Evolutionary conservation across 1,140 invertebrate species (phyloP).

Genomic region (Saxidomus purpurata): DNA sequence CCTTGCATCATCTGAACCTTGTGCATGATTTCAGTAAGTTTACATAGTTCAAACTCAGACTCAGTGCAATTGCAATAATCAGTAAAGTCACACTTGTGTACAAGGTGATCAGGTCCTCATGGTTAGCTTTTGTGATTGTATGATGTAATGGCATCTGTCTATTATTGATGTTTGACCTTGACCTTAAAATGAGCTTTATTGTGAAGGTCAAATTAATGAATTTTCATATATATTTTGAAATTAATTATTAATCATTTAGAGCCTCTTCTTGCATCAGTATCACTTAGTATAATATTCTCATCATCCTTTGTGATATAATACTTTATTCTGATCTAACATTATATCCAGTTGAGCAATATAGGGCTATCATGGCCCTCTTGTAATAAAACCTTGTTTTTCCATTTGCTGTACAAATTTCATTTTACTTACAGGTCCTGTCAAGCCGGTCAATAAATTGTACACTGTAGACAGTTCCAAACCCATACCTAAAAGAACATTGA

Average conservation of each 20-base stretch:
- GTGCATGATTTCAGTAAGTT: conserved; percentile 35
- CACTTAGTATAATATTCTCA: not conserved
- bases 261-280: conserved; percentile 9
- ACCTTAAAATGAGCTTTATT: conserved; percentile 30
- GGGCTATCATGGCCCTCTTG: conserved; percentile 8
- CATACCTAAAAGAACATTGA: conserved; percentile 39
- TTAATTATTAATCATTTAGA: conserved; percentile 10
- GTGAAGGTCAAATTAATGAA: conserved; percentile 34
- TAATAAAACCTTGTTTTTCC: conserved; percentile 14
- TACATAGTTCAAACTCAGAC: not conserved
- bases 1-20: conserved; percentile 19
- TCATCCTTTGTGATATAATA: not conserved
- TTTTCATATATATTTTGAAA: conserved; percentile 14
- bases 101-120: not conserved
- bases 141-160: not conserved
- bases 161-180: conserved; percentile 35
- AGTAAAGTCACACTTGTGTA: conserved; percentile 9
- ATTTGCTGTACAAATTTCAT: not conserved
- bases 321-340: not conserved
- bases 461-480: not conserved
- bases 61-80: not conserved
- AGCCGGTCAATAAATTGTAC: conserved; percentile 34
- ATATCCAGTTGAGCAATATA: conserved; percentile 8
- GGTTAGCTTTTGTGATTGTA: conserved; percentile 10
- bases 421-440: conserved; percentile 33